Conservation (phyloP, 2,113 vertebrate species). For the Toxotes chatareus region DNA sequence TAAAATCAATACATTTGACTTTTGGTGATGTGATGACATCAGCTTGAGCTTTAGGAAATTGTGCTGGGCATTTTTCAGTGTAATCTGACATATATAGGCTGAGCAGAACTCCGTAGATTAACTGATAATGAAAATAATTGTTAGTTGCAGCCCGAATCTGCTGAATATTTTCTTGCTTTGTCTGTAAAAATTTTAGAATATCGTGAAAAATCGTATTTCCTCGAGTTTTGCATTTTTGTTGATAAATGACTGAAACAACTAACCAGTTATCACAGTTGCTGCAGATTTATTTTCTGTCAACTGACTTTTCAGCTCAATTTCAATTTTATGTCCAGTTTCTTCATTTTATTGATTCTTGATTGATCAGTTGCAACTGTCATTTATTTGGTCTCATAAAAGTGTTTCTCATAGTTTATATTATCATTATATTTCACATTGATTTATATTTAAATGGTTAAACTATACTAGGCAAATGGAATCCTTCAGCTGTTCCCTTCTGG, state of each 20-base stretch:
- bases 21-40: no score
- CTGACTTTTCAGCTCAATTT: not conserved
- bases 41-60: no score
- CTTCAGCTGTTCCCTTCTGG: constrained; percentile 42
- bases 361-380: not conserved
- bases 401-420: not conserved
- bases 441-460: not conserved
- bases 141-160: not conserved
- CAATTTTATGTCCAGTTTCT: not conserved
- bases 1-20: no score
- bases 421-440: no score
- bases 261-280: not conserved
- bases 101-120: not conserved
- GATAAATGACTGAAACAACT: not conserved
- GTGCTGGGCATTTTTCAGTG: not conserved
- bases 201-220: not conserved
- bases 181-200: not conserved
- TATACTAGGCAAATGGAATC: constrained; percentile 3
- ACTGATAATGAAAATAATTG: not conserved
- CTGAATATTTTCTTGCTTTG: not conserved
- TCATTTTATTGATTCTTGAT: not conserved
- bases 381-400: not conserved
- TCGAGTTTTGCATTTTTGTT: not conserved
- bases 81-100: not conserved
- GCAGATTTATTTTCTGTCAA: not conserved